phyloP scores from a whole-genome alignment of 2,888 invertebrate species.

The Hydropsyche betteni region DNA sequence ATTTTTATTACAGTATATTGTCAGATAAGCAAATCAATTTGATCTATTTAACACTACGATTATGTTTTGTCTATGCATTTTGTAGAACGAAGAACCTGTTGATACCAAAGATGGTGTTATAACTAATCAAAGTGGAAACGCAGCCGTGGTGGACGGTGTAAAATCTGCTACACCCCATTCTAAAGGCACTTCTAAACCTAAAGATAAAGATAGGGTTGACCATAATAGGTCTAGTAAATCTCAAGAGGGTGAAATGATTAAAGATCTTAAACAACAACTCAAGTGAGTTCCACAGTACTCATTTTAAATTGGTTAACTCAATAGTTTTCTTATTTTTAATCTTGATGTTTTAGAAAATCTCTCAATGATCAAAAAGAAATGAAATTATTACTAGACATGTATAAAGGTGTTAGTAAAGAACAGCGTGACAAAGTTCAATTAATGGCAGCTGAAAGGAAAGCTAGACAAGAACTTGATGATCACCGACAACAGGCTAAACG shows the following conservation, averaged over 20 bases:
- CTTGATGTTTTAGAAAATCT: conserved; percentile 74
- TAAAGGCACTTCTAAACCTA: conserved; percentile 44
- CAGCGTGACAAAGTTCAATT: conserved; percentile 95
- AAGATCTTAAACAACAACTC: conserved; percentile 89
- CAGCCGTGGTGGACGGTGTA: conserved; percentile 55
- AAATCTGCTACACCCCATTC: conserved; percentile 39
- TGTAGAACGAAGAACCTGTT: conserved; percentile 45
- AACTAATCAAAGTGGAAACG: conserved; percentile 51
- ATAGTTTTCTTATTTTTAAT: neutral
- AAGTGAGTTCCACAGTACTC: conserved; percentile 72
- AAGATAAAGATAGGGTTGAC: conserved; percentile 53
- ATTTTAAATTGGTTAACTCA: neutral
- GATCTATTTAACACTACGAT: neutral
- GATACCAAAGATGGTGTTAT: conserved; percentile 49
- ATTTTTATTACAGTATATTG: neutral
- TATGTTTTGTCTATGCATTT: neutral
- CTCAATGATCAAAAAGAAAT: conserved; percentile 93
- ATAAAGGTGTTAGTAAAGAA: conserved; percentile 96
- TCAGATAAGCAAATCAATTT: neutral
- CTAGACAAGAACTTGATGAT: conserved; percentile 89
- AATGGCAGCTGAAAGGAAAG: conserved; percentile 94
- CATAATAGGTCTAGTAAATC: conserved; percentile 56
- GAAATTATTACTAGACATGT: conserved; percentile 94
- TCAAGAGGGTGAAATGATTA: conserved; percentile 73
- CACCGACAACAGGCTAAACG: conserved; percentile 85